Base-by-base conservation (phyloP, 2,113 vertebrate species). In the Australoheros scitulus region DNA sequence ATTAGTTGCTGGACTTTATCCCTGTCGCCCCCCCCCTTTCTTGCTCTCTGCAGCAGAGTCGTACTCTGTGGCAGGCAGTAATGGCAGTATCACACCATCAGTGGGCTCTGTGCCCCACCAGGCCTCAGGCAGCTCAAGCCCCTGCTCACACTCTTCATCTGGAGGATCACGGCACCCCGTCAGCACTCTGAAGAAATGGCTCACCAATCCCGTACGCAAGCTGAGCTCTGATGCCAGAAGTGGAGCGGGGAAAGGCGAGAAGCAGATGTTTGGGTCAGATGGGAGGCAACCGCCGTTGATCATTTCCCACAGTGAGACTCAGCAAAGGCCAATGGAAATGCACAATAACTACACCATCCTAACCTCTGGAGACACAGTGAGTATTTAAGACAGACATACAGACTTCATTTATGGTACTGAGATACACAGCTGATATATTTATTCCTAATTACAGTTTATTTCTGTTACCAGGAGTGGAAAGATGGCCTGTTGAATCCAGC, bases 151-250 rank as follows among this genome's bases (percentile, higher is more conserved):
- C 60, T 83, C 91, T 26, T 77, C 90, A 1, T 87, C 93, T 20
- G 91, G 84, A 61, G 93, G 94, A 22, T 87, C 96, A 41, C 95
- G 93, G 34, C 94, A 91, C 82, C 95, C 96, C 1, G 92, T 96
- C 83, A 95, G 95, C 52, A 92, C 96, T 60, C 90, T 97, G 55
- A 96, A 96, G 91, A 96, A 96, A 88, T 97, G 96, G 96, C 94
- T 97, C 77, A 96, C 95, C 85, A 96, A 93, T 43, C 96, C 96
- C 0, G 94, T 96, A 29, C 95, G 95, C 50, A 96, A 95, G 80
- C 87, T 96, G 61, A 96, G 93, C 88, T 87, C 91, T 7, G 94
- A 93, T 36, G 50, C 81, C 79, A 83, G 89, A 75, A 83, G 92
- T 80, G 93, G 84, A 79, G 68, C 52, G 3, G 92, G 89, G 60